Evolutionary conservation across 2,888 invertebrate genomes (phyloP).

Genomic region (Thymelicus acteon): DNA sequence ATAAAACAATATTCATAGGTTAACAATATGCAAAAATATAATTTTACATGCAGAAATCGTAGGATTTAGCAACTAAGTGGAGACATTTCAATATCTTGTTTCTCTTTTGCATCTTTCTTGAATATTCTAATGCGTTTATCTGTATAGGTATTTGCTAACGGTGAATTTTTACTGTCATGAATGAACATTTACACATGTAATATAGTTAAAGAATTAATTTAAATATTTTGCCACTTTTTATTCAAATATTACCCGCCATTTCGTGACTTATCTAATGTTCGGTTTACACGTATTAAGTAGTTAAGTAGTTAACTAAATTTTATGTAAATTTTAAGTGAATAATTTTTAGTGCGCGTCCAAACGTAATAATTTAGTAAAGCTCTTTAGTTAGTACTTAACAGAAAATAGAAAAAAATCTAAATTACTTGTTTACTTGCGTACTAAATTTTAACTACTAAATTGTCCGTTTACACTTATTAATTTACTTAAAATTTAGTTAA

Average conservation of each 20-base stretch:
- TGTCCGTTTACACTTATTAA: no score
- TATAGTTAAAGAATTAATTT: constrained; percentile 15
- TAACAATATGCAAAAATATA: not conserved
- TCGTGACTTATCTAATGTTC: not conserved
- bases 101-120: constrained; percentile 11
- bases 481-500: no score
- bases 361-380: no score
- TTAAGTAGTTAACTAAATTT: no score
- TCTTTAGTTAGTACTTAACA: no score
- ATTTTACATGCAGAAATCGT: not conserved
- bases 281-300: no score
- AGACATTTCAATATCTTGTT: constrained; percentile 5
- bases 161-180: constrained; percentile 15
- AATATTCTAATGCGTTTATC: constrained; percentile 12
- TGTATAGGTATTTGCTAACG: constrained; percentile 22
- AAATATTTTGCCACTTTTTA: constrained; percentile 9
- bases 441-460: no score
- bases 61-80: not conserved
- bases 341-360: no score
- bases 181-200: constrained; percentile 19
- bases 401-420: no score
- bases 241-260: not conserved
- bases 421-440: no score
- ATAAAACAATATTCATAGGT: not conserved
- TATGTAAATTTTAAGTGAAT: no score